Evolutionary conservation across 2,113 vertebrate species (phyloP), one percentile per base, ranked within the genome.

Genomic region (Spermophilus dauricus): DNA sequence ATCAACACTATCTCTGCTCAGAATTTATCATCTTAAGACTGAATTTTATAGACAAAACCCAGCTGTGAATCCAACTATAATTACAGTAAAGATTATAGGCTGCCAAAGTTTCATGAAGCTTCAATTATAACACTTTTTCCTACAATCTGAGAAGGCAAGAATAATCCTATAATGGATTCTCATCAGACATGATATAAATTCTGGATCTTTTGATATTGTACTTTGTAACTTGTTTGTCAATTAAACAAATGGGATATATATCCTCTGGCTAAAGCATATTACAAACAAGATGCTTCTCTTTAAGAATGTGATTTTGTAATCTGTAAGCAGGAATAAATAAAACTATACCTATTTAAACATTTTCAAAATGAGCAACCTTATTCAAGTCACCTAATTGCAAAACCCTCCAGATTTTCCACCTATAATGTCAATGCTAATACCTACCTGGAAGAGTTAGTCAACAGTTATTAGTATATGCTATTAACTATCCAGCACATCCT

Each of bases 1-100:
- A 78, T 61, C 69, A 34, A 83, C 70, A 94, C 2, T 4, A 94
- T 48, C 20, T 72, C 37, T 67, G 24, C 42, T 96, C 39, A 75
- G 17, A 37, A 76, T 90, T 85, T 51, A 92, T n/a, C 28, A 56
- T 92, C 37, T 86, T 39, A 76, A 65, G 28, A 65, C 53, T 77
- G 39, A 85, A 81, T 88, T 95, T 90, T 84, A 94, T 14, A 77
- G 42, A 92, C 56, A 88, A 91, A 97, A 97, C 34, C 20, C 65
- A 97, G 58, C 86, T 93, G 48, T 83, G 72, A 94, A 87, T 91
- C 48, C 65, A 58, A 73, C 89, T 88, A 51, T 86, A 75, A 95
- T 89, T 86, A 82, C 9, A 84, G 61, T 48, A 45, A 86, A 96
- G 45, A 94, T 73, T 86, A 78, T 24, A 83, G 48, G 69, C 34